Evolutionary conservation across 2,888 invertebrate species (phyloP).

Genomic region (Pilophorus perplexus): DNA sequence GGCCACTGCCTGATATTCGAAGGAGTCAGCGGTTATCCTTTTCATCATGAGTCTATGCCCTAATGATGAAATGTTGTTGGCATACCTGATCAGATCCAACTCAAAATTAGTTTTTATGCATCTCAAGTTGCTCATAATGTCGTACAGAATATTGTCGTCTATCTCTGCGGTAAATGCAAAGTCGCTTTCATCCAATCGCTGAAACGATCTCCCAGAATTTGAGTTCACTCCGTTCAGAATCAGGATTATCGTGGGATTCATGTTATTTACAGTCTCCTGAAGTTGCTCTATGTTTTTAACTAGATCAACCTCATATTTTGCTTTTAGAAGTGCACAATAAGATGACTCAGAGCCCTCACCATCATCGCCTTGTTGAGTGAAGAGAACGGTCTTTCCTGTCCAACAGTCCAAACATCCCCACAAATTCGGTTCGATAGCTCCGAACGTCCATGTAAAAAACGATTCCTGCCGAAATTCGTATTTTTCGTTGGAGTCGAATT

Average conservation of each 20-base stretch:
- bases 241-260: slow-evolving; percentile 6
- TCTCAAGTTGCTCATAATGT: slow-evolving; percentile 53
- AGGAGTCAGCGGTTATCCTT: slow-evolving; percentile 67
- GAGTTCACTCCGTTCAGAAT: slow-evolving; percentile 1
- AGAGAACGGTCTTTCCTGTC: slow-evolving; percentile 2
- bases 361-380: background rate
- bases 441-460: slow-evolving; percentile 94
- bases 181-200: background rate
- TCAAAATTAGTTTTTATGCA: slow-evolving; percentile 80
- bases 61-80: slow-evolving; percentile 86
- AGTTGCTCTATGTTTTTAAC: slow-evolving; percentile 17
- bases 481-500: slow-evolving; percentile 13
- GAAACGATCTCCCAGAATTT: slow-evolving; percentile 21
- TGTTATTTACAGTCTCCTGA: background rate
- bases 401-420: slow-evolving; percentile 36
- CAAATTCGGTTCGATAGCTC: slow-evolving; percentile 74
- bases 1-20: slow-evolving; percentile 79
- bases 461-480: slow-evolving; percentile 67
- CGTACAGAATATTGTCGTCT: slow-evolving; percentile 6
- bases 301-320: slow-evolving; percentile 25
- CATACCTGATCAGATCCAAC: slow-evolving; percentile 84
- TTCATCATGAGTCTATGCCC: slow-evolving; percentile 92
- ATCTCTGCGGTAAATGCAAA: background rate
- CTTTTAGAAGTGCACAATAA: background rate
- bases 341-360: background rate